Evolutionary conservation across 2,797 vertebrate genomes (phyloP).

Genomic region (Aulostomus chinensis): DNA sequence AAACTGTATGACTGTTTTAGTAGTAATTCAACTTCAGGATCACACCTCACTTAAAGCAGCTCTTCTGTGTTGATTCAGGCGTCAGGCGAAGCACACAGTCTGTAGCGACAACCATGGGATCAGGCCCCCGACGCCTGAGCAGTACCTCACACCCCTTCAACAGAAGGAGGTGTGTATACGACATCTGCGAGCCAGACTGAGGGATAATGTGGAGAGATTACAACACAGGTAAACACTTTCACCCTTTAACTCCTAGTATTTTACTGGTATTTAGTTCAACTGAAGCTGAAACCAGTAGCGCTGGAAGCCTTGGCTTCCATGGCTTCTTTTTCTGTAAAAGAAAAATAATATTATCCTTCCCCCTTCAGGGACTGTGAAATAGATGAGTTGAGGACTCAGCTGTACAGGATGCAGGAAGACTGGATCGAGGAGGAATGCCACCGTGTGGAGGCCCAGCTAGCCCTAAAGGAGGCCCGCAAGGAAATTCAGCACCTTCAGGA

Average conservation of each 20-base stretch:
- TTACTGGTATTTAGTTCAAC: background rate
- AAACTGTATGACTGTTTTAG: too few relatives aligned
- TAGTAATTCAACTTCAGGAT: too few relatives aligned
- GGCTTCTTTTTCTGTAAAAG: conserved; percentile 3
- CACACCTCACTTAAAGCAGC: background rate
- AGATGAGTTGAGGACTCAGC: conserved; percentile 89
- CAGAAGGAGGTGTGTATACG: conserved; percentile 99
- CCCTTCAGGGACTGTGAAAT: conserved; percentile 89
- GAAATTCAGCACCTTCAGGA: conserved; percentile 96
- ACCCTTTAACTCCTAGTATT: background rate
- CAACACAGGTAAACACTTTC: conserved; percentile 93
- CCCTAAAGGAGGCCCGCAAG: conserved; percentile 92
- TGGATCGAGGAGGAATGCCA: conserved; percentile 99
- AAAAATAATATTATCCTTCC: background rate
- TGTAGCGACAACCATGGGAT: conserved; percentile 98
- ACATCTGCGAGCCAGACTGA: conserved; percentile 90
- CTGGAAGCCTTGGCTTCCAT: too few relatives aligned
- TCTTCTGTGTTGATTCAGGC: conserved; percentile 71
- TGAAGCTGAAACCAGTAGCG: background rate
- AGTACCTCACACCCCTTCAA: conserved; percentile 97
- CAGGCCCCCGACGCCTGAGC: conserved; percentile 90
- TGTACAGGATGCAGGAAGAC: conserved; percentile 96
- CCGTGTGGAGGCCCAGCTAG: conserved; percentile 94
- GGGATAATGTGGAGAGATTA: conserved; percentile 91
- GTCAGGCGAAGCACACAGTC: conserved; percentile 87